Evolutionary conservation across 2,797 vertebrate genomes (phyloP).

Genomic region (Eulemur coronatus): DNA sequence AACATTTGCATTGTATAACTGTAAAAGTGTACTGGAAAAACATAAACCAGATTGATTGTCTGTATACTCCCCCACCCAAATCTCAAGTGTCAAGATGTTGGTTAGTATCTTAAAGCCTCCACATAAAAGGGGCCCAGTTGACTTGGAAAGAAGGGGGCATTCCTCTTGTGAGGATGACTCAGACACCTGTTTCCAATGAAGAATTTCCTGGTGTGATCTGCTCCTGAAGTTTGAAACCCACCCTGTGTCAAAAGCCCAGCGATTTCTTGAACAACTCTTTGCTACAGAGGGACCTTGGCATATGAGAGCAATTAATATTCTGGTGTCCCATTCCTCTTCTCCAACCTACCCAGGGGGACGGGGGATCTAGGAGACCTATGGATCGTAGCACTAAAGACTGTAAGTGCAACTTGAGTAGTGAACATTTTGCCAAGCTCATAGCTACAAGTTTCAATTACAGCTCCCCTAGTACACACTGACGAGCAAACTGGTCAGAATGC

Average conservation of each 20-base stretch:
- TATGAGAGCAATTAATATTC: background rate
- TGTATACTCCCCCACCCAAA: background rate
- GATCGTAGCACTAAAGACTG: background rate
- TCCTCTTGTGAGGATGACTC: background rate
- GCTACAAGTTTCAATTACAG: background rate
- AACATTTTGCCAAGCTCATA: background rate
- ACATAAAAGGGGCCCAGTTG: background rate
- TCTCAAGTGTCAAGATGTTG: background rate
- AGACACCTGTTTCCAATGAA: background rate
- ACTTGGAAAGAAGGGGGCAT: background rate
- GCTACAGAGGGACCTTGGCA: background rate
- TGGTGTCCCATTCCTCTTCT: background rate
- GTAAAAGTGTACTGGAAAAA: background rate
- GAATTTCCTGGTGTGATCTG: background rate
- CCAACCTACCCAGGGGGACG: background rate
- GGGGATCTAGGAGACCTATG: background rate
- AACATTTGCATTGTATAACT: background rate
- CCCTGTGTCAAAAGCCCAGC: background rate
- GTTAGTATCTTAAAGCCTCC: background rate
- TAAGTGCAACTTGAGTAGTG: background rate
- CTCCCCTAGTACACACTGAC: background rate
- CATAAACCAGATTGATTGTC: background rate
- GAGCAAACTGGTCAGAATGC: background rate
- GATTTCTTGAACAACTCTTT: background rate
- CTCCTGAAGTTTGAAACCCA: constrained; percentile 16